These are phyloP conservation scores for Agapostemon virescens DNA, from an alignment of 2,888 invertebrate species.

Conservation along the genomic window DNA sequence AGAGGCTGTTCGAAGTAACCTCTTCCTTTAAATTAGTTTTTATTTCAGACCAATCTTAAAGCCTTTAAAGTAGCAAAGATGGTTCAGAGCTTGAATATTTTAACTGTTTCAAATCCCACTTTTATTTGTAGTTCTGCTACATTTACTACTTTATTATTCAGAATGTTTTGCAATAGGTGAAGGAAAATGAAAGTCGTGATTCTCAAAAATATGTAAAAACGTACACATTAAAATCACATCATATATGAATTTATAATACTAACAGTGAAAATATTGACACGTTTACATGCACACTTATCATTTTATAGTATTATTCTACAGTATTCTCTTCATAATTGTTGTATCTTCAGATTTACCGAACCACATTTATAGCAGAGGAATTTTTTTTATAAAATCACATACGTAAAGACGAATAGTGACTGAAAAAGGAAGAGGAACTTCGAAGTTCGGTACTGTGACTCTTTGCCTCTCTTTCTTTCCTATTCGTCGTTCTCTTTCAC, in stretches of 20 bases:
- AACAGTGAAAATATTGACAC: neutral
- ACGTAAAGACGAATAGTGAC: too few species aligned
- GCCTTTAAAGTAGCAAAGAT: neutral
- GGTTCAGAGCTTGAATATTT: neutral
- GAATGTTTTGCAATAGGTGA: neutral
- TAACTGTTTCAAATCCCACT: neutral
- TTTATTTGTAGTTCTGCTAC: neutral
- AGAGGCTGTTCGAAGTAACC: neutral
- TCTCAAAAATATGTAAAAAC: neutral
- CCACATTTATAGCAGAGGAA: too few species aligned
- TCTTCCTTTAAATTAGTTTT: neutral
- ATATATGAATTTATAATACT: neutral
- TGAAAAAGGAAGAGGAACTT: too few species aligned
- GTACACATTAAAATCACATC: too few species aligned
- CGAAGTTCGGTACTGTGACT: too few species aligned
- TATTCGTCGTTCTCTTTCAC: too few species aligned
- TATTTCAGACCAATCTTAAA: neutral
- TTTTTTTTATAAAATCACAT: too few species aligned
- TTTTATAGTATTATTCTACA: neutral
- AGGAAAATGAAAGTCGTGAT: neutral
- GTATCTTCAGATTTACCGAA: too few species aligned
- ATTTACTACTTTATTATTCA: neutral
- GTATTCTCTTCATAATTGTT: too few species aligned
- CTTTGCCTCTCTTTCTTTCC: too few species aligned
- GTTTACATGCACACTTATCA: neutral